Percentiles rank a stretch among this genome's conserved stretches.
These are phyloP conservation scores for Peucedramus taeniatus DNA, from an alignment of 2,113 vertebrate genomes.

Conservation along the genomic window DNA sequence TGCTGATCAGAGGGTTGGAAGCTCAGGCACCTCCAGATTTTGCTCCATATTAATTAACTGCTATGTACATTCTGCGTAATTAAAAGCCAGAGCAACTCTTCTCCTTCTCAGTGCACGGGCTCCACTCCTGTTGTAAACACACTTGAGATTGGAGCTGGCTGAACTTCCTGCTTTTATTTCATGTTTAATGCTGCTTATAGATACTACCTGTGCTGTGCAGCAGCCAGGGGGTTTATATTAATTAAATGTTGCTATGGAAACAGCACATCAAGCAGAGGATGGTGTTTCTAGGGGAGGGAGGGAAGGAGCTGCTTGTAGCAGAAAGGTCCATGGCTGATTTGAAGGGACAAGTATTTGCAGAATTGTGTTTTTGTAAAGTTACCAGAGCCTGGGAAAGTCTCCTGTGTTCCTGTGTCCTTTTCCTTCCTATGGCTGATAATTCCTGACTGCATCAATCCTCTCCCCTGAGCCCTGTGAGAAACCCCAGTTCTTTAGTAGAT, in stretches of 20 bases:
- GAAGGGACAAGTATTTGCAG: not conserved
- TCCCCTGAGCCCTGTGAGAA: not conserved
- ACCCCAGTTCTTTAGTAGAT: not conserved
- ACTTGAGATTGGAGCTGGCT: not conserved
- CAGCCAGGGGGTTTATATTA: not conserved
- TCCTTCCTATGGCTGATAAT: not conserved
- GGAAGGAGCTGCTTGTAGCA: not conserved
- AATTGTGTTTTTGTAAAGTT: not conserved
- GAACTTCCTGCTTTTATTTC: conserved; percentile 37
- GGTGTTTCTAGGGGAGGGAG: not conserved
- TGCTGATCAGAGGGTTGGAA: not conserved
- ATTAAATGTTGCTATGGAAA: conserved; percentile 54
- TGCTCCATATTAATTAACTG: not conserved
- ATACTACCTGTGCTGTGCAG: conserved; percentile 2
- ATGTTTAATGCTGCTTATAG: conserved; percentile 11
- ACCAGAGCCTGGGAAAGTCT: not conserved
- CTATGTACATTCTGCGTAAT: not conserved
- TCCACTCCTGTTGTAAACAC: not conserved
- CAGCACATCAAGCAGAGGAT: not conserved
- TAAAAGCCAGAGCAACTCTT: conserved; percentile 34
- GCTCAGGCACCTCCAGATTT: not conserved
- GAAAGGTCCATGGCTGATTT: not conserved
- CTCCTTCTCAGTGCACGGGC: not conserved
- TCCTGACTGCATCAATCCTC: not conserved
- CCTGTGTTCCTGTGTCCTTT: not conserved